Evolutionary conservation across 2,888 invertebrate species (phyloP).

Genomic region (Hypomecis punctinalis): DNA sequence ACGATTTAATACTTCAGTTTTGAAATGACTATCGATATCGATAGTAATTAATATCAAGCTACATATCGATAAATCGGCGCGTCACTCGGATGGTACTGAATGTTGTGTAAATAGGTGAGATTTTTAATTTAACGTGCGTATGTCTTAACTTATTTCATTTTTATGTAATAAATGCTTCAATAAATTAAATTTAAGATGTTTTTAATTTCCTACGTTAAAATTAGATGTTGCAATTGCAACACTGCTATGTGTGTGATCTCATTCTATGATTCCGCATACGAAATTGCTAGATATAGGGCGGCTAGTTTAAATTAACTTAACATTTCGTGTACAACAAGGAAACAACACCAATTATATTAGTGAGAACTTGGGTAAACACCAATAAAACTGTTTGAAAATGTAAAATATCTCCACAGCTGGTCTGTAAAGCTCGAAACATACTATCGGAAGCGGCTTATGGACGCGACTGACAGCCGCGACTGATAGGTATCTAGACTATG

Average conservation of each 20-base stretch:
- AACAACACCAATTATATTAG: not conserved
- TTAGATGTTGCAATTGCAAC: slow-evolving; percentile 19
- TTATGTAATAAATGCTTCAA: slow-evolving; percentile 10
- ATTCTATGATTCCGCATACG: slow-evolving; percentile 32
- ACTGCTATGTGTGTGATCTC: slow-evolving; percentile 37
- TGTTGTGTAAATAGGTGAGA: not conserved
- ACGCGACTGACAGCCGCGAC: too few species aligned
- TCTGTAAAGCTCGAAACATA: too few species aligned
- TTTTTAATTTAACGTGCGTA: slow-evolving; percentile 19
- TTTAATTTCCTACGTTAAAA: slow-evolving; percentile 2
- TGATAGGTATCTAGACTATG: too few species aligned
- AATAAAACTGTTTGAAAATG: too few species aligned
- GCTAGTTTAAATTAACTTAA: slow-evolving; percentile 1
- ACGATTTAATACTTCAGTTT: slow-evolving; percentile 2
- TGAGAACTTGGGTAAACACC: too few species aligned
- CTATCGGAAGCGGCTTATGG: too few species aligned
- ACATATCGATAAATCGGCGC: slow-evolving; percentile 49
- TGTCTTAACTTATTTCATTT: slow-evolving; percentile 21
- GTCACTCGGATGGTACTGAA: slow-evolving; percentile 24
- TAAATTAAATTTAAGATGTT: slow-evolving; percentile 6
- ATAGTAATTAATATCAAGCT: slow-evolving; percentile 49
- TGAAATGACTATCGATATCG: slow-evolving; percentile 42
- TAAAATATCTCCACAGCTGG: too few species aligned
- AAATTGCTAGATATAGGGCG: slow-evolving; percentile 22
- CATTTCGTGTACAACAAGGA: slow-evolving; percentile 1